Base-by-base conservation (phyloP, 2,113 vertebrate genomes). In the Procapra przewalskii region DNA sequence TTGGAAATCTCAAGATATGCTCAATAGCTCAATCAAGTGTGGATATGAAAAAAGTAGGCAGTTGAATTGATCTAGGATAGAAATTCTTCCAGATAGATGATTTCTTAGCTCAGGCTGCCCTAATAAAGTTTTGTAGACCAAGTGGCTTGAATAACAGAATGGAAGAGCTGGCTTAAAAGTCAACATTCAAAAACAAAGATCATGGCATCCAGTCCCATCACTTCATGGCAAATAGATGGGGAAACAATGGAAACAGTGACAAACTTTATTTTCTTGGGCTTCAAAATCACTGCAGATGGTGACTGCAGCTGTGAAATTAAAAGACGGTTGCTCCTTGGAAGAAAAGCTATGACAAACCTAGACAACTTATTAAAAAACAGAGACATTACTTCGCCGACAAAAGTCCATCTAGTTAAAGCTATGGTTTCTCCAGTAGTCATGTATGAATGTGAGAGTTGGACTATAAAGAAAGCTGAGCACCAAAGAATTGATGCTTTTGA, bases 301-400 rank as follows among this genome's bases (percentile, higher is more conserved):
- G n/a, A 71, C n/a, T 71, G 67, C 11, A 71, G 67, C 19, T 2
- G 0, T 23, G n/a, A 40, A 71, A 40, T 40, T 71, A 71, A 71
- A 71, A 71, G n/a, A 71, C 0, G 5, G 10, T 71, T 40, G 67
- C n/a, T 40, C 19, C 19, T 71, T 71, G n/a, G 10, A 71, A 71
- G 67, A 40, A 71, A 71, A 71, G 19, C 67, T 23, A 12, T 71
- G 67, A 40, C 19, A 71, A 40, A 71, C n/a, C n/a, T 71, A 40
- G 5, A 71, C n/a, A 40, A 23, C 19, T 40, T 71, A 40, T 71
- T 71, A 23, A 71, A 40, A 71, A 40, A 19, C 67, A 71, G n/a
- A 71, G 67, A 12, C 3, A 71, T 71, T 71, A 40, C n/a, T 23
- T 40, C 0, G 1, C 67, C 3, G 17, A 40, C 67, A 71, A 40